Conservation (phyloP, 2,113 vertebrate genomes). For the Phaethon lepturus region DNA sequence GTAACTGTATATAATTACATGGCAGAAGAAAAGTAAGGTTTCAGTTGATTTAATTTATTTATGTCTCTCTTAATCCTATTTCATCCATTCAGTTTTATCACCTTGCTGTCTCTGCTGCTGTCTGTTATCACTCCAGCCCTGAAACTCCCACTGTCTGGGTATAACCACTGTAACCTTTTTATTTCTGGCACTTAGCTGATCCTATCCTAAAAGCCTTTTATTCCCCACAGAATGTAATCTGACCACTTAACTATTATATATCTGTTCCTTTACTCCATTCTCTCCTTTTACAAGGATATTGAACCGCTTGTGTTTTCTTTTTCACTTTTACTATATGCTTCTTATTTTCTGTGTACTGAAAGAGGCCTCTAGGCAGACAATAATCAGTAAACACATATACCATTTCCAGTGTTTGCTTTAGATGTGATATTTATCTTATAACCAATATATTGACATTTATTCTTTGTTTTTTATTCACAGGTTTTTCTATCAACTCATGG, state of each 20-base stretch:
- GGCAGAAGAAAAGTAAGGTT: background rate
- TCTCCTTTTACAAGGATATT: background rate
- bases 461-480: background rate
- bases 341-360: background rate
- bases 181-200: background rate
- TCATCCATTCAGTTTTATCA: background rate
- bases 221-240: background rate
- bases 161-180: background rate
- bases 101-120: background rate
- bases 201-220: background rate
- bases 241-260: background rate
- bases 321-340: background rate
- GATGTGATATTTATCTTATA: background rate
- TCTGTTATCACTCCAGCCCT: background rate
- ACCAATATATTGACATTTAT: background rate
- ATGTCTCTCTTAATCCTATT: background rate
- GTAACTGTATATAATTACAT: background rate
- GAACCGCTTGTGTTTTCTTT: background rate
- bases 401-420: background rate
- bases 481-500: background rate
- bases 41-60: conserved; percentile 14
- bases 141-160: background rate
- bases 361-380: background rate
- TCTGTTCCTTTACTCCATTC: background rate
- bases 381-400: background rate